A percentile compares a stretch with the other conserved stretches of the same genome.
phyloP scores from a whole-genome alignment of 2,797 vertebrate genomes.

The Gymnodraco acuticeps region DNA sequence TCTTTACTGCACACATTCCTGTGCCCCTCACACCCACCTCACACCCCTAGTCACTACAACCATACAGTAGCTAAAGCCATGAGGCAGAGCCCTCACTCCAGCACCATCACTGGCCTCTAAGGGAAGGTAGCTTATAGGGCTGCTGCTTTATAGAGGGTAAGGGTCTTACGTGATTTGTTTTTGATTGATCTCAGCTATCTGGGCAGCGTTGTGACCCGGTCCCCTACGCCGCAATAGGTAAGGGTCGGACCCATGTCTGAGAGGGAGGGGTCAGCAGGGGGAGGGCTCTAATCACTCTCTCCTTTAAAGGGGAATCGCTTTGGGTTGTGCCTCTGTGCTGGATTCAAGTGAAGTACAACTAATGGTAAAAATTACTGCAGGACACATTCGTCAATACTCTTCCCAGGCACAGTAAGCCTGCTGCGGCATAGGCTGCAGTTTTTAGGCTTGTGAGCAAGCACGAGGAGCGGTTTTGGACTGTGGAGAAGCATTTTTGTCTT shows the following conservation, averaged over 20 bases:
- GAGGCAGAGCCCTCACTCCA: constrained; percentile 63
- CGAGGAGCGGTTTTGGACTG: constrained; percentile 72
- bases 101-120: constrained; percentile 69
- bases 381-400: constrained; percentile 75
- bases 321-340: constrained; percentile 84
- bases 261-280: constrained; percentile 93
- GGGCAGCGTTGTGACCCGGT: constrained; percentile 99
- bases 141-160: constrained; percentile 84
- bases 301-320: constrained; percentile 96
- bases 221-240: constrained; percentile 99
- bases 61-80: constrained; percentile 51
- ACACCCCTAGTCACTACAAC: constrained; percentile 67
- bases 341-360: constrained; percentile 82
- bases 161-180: constrained; percentile 98
- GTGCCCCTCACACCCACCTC: constrained; percentile 71
- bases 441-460: constrained; percentile 71
- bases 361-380: constrained; percentile 74
- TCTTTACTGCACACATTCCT: constrained; percentile 58
- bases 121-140: constrained; percentile 76
- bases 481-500: constrained; percentile 73
- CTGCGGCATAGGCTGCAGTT: constrained; percentile 64
- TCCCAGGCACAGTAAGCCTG: constrained; percentile 71
- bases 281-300: constrained; percentile 96
- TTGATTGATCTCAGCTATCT: constrained; percentile 99
- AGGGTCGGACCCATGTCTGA: constrained; percentile 98